Evolutionary conservation across 1,140 invertebrate species (phyloP), one percentile per base, ranked within the genome.

Genomic region (Solenopsis fugax): DNA sequence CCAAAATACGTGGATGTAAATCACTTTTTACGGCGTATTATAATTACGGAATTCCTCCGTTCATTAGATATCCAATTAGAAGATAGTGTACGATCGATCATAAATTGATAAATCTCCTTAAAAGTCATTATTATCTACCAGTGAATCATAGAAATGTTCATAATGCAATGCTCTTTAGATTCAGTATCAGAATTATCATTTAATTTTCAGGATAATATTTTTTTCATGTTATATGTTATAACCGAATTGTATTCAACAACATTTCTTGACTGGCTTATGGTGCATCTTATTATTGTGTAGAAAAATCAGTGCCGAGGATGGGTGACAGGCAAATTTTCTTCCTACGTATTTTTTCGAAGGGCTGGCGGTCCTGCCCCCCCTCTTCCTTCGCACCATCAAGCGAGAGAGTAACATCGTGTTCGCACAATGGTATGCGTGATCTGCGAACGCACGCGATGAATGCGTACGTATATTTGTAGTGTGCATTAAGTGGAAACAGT

Each of bases 401-500:
- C 41, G 5, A 24, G 48, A 41, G 48, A 48, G 13, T 60, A 81
- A 45, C 52, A 34, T 13, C 54, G 21, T 29, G 24, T 0, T 13
- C n/a, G 34, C 12, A 45, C 60, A 37, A 18, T 45, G 48, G 10
- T 81, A 37, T 54, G 29, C n/a, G 34, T 41, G 48, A 69, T 48
- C n/a, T 16, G 34, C n/a, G 16, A 50, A 71, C 54, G 48, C 34
- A 24, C 21, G 50, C 64, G 9, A 41, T 58, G 9, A 75, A 58
- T 41, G 34, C 21, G 1, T 21, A 50, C 41, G 12, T 21, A 45
- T 18, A 41, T 45, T 52, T 58, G 37, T 65, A 75, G 12, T 82
- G 24, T 54, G 71, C 16, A 29, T 86, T 64, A 58, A 75, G 75
- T 72, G 65, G 72, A 90, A 84, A 86, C n/a, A 18, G 9, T 45